Evolutionary conservation across 2,797 vertebrate species (phyloP).

Genomic region (Falco peregrinus): DNA sequence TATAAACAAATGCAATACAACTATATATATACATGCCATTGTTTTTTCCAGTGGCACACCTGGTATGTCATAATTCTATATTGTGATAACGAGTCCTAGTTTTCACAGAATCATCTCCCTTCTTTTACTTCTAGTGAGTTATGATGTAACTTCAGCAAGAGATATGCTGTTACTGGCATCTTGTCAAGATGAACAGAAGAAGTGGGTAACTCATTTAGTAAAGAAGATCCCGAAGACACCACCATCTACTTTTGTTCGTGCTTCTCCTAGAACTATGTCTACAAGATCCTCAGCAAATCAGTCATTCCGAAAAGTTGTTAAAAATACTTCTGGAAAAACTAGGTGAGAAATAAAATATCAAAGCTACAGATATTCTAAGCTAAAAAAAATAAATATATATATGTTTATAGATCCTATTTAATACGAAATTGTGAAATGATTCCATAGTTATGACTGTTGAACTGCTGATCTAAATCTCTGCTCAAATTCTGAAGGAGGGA

Average conservation of each 20-base stretch:
- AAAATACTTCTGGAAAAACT: constrained; percentile 91
- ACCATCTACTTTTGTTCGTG: constrained; percentile 90
- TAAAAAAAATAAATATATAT: not conserved
- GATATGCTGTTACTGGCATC: constrained; percentile 95
- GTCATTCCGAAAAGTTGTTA: constrained; percentile 95
- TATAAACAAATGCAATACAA: not conserved
- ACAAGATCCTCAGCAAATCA: constrained; percentile 94
- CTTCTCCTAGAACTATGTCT: constrained; percentile 92
- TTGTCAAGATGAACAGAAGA: constrained; percentile 98
- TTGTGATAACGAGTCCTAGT: not conserved
- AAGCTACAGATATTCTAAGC: not conserved
- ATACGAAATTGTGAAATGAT: not conserved
- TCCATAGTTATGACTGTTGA: not conserved
- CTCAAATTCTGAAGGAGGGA: not conserved
- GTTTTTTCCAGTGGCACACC: not conserved
- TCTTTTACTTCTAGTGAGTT: constrained; percentile 85
- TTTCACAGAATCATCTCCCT: not conserved
- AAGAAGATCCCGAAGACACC: constrained; percentile 99
- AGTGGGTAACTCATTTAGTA: constrained; percentile 97
- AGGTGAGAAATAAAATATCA: constrained; percentile 83
- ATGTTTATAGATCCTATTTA: not conserved
- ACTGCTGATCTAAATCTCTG: not conserved
- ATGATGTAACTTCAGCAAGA: constrained; percentile 95
- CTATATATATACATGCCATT: not conserved
- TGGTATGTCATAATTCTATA: not conserved